Evolutionary conservation across 2,113 vertebrate species (phyloP).

Genomic region (Notothenia coriiceps): DNA sequence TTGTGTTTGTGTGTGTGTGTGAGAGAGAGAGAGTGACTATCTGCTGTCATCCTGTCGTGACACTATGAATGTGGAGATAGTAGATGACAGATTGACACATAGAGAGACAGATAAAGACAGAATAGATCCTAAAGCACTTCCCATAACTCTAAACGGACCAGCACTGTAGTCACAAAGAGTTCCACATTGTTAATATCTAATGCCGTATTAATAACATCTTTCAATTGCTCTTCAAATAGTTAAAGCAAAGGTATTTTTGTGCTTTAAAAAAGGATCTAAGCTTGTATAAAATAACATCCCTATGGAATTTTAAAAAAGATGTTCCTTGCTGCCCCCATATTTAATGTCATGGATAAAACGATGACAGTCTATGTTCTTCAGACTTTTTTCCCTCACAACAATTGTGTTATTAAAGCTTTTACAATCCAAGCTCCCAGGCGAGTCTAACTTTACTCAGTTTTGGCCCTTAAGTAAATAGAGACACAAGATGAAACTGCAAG

Average conservation of each 20-base stretch:
- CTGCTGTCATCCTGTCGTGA: conserved; percentile 48
- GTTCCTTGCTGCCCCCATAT: neutral
- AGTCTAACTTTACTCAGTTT: conserved; percentile 61
- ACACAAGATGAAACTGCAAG: conserved; percentile 73
- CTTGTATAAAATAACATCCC: neutral
- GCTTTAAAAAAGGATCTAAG: neutral
- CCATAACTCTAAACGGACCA: conserved; percentile 19
- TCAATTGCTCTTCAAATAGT: too few relatives aligned
- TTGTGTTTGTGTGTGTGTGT: conserved; percentile 1
- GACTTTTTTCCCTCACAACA: conserved; percentile 17
- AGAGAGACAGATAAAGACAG: conserved; percentile 20
- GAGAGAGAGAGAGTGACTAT: conserved; percentile 28
- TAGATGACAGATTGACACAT: conserved; percentile 40
- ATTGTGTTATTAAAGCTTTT: conserved; percentile 41
- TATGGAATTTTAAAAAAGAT: neutral
- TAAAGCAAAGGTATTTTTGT: neutral
- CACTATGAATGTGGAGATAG: conserved; percentile 22
- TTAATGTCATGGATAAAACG: conserved; percentile 11
- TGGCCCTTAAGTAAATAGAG: conserved; percentile 69
- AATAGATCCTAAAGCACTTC: conserved; percentile 5
- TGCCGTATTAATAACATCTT: neutral
- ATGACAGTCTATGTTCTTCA: neutral
- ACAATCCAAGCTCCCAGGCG: conserved; percentile 47
- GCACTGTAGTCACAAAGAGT: neutral
- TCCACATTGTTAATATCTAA: neutral